phyloP scores from a whole-genome alignment of 2,797 vertebrate genomes.

The Neostethus bicornis region DNA sequence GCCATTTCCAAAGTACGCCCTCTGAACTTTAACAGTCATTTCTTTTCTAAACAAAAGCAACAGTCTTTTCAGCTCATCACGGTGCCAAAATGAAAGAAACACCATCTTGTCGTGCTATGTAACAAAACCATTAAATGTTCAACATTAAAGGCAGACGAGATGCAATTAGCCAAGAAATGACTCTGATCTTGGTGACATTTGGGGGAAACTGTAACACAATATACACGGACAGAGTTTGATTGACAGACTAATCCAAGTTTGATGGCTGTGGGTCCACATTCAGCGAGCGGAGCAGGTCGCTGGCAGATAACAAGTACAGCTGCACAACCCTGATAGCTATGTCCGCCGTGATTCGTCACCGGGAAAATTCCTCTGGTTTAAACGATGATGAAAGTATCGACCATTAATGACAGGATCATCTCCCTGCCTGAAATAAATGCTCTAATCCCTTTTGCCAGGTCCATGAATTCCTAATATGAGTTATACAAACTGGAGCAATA shows the following conservation, averaged over 20 bases:
- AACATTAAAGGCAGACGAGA: constrained; percentile 98
- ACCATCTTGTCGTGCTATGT: constrained; percentile 91
- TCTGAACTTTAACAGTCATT: constrained; percentile 80
- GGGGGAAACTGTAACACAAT: constrained; percentile 99
- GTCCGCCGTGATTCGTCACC: constrained; percentile 95
- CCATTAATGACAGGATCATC: constrained; percentile 99
- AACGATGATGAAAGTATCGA: constrained; percentile 99
- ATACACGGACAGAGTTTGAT: constrained; percentile 89
- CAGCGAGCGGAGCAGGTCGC: constrained; percentile 88
- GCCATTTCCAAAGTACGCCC: constrained; percentile 77
- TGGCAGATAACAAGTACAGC: constrained; percentile 98
- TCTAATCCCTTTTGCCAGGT: constrained; percentile 99
- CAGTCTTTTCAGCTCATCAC: constrained; percentile 67
- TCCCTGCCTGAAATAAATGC: constrained; percentile 99
- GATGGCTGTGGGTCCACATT: constrained; percentile 93
- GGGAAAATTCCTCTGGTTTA: constrained; percentile 99
- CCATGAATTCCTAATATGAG: constrained; percentile 99
- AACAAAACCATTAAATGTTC: constrained; percentile 97
- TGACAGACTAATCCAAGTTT: constrained; percentile 99
- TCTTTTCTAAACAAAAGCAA: constrained; percentile 78
- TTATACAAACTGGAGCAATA: constrained; percentile 99
- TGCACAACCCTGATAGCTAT: constrained; percentile 98
- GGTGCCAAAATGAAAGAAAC: constrained; percentile 67
- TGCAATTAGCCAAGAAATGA: constrained; percentile 99
- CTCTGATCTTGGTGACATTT: constrained; percentile 99